phyloP scores from a whole-genome alignment of 2,113 vertebrate genomes.

The Atherinomorus stipes region DNA sequence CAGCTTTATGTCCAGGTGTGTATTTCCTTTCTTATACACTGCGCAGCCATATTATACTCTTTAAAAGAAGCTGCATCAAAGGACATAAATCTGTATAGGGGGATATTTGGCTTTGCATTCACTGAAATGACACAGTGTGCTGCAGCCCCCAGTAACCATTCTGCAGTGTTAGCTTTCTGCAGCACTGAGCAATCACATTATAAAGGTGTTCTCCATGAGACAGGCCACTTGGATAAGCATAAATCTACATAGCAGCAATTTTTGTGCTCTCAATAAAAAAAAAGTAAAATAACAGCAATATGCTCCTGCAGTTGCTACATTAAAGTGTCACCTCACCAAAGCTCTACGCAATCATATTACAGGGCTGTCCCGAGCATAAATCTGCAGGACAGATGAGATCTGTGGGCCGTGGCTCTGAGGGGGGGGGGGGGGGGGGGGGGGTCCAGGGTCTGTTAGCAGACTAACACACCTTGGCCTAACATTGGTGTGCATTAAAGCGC shows the following conservation, averaged over 20 bases:
- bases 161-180: conserved; percentile 63
- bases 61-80: conserved; percentile 33
- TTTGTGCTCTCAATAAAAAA: conserved; percentile 43
- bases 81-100: conserved; percentile 16
- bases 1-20: conserved; percentile 1
- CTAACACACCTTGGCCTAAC: conserved; percentile 60
- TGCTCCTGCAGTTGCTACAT: conserved; percentile 50
- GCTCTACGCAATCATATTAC: conserved; percentile 40
- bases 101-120: conserved; percentile 45
- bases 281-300: conserved; percentile 59
- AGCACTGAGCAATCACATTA: conserved; percentile 60
- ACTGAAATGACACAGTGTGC: conserved; percentile 12
- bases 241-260: conserved; percentile 61
- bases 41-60: conserved; percentile 10
- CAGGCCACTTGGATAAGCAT: conserved; percentile 57
- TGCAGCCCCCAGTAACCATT: conserved; percentile 45
- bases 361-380: conserved; percentile 35
- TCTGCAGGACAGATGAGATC: conserved; percentile 44
- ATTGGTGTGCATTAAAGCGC: conserved; percentile 65
- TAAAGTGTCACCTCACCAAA: conserved; percentile 56
- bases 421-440: conserved; percentile 14
- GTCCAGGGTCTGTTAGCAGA: conserved; percentile 42
- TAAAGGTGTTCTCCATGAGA: conserved; percentile 57
- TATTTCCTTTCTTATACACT: neutral
- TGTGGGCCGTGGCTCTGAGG: neutral